Conservation (phyloP, 23 tunicate species). For the Halocynthia aurantium region DNA sequence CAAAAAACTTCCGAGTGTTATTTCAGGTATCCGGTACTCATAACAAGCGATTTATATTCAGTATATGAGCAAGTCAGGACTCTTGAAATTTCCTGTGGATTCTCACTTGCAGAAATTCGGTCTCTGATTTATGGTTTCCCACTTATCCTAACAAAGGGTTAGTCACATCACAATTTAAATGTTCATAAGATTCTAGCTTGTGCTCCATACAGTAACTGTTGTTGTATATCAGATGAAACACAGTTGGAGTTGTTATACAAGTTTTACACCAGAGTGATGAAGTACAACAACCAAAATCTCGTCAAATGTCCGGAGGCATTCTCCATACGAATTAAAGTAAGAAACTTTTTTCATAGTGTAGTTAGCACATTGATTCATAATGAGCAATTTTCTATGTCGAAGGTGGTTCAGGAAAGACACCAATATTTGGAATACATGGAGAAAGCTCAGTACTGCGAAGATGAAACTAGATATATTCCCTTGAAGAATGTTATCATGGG, state of each 20-base stretch:
- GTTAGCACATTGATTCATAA: neutral
- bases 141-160: constrained; percentile 21
- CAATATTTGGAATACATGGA: constrained; percentile 36
- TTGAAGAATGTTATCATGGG: constrained; percentile 22
- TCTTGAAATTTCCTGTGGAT: constrained; percentile 63
- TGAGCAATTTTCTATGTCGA: neutral
- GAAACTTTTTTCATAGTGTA: neutral
- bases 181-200: neutral
- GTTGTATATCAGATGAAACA: constrained; percentile 25
- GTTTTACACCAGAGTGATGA: constrained; percentile 53
- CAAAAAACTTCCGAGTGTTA: neutral
- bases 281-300: constrained; percentile 33
- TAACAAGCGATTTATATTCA: constrained; percentile 15
- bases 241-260: constrained; percentile 30
- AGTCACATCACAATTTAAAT: neutral
- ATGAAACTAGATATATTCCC: constrained; percentile 58
- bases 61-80: constrained; percentile 39
- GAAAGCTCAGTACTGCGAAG: constrained; percentile 36
- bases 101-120: constrained; percentile 45
- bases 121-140: constrained; percentile 35
- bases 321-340: constrained; percentile 47
- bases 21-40: constrained; percentile 50
- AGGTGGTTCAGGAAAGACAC: constrained; percentile 47
- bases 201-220: neutral
- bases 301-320: constrained; percentile 28